phyloP scores from a whole-genome alignment of 2,797 vertebrate genomes.

The Cryptoblepharus egeriae region DNA sequence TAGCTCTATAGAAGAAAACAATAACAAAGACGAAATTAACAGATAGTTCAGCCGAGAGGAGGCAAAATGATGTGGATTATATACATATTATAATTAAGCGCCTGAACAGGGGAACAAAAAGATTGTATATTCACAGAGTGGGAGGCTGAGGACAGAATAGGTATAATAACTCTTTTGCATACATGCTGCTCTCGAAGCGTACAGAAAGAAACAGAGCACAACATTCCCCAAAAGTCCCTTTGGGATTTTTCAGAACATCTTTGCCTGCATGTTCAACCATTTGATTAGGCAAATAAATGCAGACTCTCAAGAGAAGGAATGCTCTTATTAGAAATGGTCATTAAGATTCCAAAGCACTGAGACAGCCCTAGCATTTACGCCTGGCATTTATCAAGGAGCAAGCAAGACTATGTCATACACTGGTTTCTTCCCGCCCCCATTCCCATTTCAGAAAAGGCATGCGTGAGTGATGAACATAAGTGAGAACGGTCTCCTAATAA shows the following conservation, averaged over 20 bases:
- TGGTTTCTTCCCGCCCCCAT: neutral
- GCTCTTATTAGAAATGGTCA: neutral
- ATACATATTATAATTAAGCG: constrained; percentile 20
- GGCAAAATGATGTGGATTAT: constrained; percentile 7
- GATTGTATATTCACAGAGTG: constrained; percentile 5
- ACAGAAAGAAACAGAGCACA: constrained; percentile 46
- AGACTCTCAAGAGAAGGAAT: constrained; percentile 35
- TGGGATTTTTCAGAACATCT: constrained; percentile 44
- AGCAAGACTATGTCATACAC: neutral
- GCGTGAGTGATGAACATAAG: neutral
- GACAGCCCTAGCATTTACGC: constrained; percentile 8
- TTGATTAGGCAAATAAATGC: constrained; percentile 38
- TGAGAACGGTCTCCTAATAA: neutral
- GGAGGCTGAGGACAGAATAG: constrained; percentile 31
- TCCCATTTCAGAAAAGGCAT: neutral
- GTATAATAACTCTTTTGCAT: constrained; percentile 21
- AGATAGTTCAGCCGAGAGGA: neutral
- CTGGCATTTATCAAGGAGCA: neutral
- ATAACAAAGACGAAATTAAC: constrained; percentile 16
- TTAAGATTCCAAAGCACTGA: constrained; percentile 11
- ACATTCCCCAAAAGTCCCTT: constrained; percentile 41
- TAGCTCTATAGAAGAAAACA: neutral
- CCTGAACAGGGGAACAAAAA: constrained; percentile 14
- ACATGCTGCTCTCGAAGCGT: constrained; percentile 5
- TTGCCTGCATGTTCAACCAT: constrained; percentile 9